Percentiles rank a stretch among this genome's conserved stretches.
Conservation (phyloP, 2,797 vertebrate genomes). For the Lateolabrax maculatus region DNA sequence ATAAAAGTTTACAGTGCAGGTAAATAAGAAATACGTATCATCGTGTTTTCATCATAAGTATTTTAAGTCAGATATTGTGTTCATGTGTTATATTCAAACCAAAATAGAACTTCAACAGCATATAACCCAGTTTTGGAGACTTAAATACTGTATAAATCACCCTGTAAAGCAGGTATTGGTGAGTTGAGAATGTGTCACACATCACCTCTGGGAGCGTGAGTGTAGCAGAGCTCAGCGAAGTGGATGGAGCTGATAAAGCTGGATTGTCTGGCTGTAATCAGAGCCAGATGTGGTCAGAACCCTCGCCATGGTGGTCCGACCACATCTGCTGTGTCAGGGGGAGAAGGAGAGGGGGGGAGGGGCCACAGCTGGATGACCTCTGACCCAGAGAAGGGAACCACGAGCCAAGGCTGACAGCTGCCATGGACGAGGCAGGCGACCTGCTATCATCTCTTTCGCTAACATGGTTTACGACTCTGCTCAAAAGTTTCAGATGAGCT, state of each 20-base stretch:
- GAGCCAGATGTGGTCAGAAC: constrained; percentile 87
- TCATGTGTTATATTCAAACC: constrained; percentile 3
- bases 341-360: constrained; percentile 59
- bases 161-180: constrained; percentile 65
- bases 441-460: constrained; percentile 77
- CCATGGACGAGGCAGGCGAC: constrained; percentile 77
- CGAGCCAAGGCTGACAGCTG: constrained; percentile 86
- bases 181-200: constrained; percentile 84
- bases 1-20: constrained; percentile 19
- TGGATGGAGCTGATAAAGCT: constrained; percentile 86
- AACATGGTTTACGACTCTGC: constrained; percentile 68
- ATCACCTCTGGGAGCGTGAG: constrained; percentile 78
- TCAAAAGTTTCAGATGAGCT: constrained; percentile 30
- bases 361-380: constrained; percentile 87
- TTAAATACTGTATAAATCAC: constrained; percentile 74
- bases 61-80: constrained; percentile 20
- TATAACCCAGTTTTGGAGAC: constrained; percentile 33
- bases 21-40: constrained; percentile 21
- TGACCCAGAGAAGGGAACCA: constrained; percentile 84
- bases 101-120: constrained; percentile 35
- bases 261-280: constrained; percentile 87
- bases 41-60: constrained; percentile 13
- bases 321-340: constrained; percentile 85
- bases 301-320: constrained; percentile 85
- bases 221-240: constrained; percentile 77